These are phyloP conservation scores for Monomorium pharaonis DNA, from an alignment of 1,140 invertebrate genomes.

Conservation along the genomic window DNA sequence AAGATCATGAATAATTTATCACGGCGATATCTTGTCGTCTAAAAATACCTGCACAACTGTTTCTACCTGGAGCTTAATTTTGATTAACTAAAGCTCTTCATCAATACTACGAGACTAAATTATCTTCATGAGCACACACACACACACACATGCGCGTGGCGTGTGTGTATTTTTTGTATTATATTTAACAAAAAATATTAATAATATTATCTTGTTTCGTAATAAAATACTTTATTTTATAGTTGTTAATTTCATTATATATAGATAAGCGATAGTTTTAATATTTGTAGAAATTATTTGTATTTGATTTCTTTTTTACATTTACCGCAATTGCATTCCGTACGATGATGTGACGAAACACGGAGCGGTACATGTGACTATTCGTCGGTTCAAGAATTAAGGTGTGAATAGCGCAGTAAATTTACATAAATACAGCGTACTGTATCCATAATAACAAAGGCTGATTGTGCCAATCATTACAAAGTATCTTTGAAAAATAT, in stretches of 20 bases:
- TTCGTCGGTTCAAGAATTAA: too few relatives aligned
- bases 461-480: too few relatives aligned
- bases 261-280: too few relatives aligned
- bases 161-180: not conserved
- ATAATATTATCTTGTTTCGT: not conserved
- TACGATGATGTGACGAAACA: too few relatives aligned
- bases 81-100: not conserved
- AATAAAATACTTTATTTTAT: not conserved
- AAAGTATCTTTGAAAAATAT: too few relatives aligned
- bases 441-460: not conserved
- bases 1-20: conserved; percentile 20
- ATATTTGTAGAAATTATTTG: too few relatives aligned
- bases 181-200: not conserved
- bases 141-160: not conserved
- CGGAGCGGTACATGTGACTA: too few relatives aligned
- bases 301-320: too few relatives aligned
- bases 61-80: not conserved
- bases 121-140: not conserved
- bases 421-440: too few relatives aligned
- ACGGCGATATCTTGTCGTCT: not conserved
- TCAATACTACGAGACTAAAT: not conserved
- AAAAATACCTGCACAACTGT: not conserved
- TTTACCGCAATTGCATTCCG: too few relatives aligned
- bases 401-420: too few relatives aligned
- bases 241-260: too few relatives aligned